Conservation (phyloP, 1,140 invertebrate species). For the Caenorhabditis remanei region DNA sequence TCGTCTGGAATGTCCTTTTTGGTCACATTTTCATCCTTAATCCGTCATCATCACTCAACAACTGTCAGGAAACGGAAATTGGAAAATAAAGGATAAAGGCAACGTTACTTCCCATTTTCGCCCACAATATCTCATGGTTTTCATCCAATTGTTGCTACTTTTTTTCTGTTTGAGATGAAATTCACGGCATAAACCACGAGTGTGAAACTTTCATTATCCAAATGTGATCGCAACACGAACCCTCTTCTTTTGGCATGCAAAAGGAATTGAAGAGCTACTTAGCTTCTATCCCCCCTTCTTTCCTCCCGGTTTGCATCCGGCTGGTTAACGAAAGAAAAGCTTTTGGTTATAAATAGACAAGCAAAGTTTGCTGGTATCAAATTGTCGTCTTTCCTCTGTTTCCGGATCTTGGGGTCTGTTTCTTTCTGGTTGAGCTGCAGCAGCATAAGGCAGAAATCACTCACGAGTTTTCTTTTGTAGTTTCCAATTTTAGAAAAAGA, state of each 20-base stretch:
- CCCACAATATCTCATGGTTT: neutral
- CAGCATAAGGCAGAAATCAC: neutral
- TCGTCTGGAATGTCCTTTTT: neutral
- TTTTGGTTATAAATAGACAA: conserved; percentile 47
- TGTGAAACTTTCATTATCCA: conserved; percentile 42
- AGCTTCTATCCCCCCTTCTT: neutral
- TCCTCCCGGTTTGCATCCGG: neutral
- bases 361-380: conserved; percentile 51
- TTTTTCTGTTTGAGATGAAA: neutral
- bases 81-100: neutral
- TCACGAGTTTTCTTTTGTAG: neutral
- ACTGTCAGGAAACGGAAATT: conserved; percentile 26
- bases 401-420: neutral
- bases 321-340: neutral
- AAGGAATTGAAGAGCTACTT: conserved; percentile 26
- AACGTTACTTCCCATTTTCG: neutral
- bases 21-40: neutral
- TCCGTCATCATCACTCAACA: conserved; percentile 4
- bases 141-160: neutral
- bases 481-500: neutral
- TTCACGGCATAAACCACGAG: neutral
- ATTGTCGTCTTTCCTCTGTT: conserved; percentile 38
- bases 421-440: neutral
- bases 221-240: neutral
- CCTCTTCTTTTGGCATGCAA: conserved; percentile 5